Evolutionary conservation across 2,888 invertebrate species (phyloP).

Genomic region (Pyrgus malvae): DNA sequence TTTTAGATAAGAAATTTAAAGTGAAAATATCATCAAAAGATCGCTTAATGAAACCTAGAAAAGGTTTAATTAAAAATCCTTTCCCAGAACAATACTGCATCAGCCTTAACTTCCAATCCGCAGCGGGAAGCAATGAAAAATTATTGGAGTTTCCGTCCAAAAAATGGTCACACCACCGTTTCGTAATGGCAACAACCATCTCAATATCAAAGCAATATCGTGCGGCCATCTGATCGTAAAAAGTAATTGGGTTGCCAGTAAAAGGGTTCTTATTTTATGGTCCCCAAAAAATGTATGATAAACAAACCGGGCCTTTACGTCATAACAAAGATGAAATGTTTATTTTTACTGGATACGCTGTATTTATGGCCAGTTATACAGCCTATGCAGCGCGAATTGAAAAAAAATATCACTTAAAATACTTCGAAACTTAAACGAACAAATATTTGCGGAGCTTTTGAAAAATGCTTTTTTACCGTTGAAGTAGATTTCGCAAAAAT

Average conservation of each 20-base stretch:
- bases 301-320: conserved; percentile 61
- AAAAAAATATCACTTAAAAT: neutral
- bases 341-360: conserved; percentile 21
- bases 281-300: conserved; percentile 69
- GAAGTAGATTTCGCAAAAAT: neutral
- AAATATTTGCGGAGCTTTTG: conserved; percentile 3
- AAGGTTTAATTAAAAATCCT: neutral
- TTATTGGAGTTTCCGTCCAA: conserved; percentile 39
- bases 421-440: neutral
- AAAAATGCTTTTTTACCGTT: neutral
- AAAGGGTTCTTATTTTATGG: conserved; percentile 77
- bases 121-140: conserved; percentile 44
- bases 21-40: too few relatives aligned
- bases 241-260: conserved; percentile 78
- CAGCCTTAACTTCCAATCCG: conserved; percentile 39
- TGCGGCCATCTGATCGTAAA: conserved; percentile 70
- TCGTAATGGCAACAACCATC: conserved; percentile 55
- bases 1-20: too few relatives aligned
- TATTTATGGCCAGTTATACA: neutral
- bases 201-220: conserved; percentile 65
- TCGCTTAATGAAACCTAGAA: too few relatives aligned
- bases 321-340: conserved; percentile 40
- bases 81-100: neutral
- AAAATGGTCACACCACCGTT: conserved; percentile 46
- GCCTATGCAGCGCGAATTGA: conserved; percentile 1